Percentiles rank a stretch among this genome's conserved stretches.
Evolutionary conservation across 2,113 vertebrate species (phyloP).

Genomic region (Theropithecus gelada): DNA sequence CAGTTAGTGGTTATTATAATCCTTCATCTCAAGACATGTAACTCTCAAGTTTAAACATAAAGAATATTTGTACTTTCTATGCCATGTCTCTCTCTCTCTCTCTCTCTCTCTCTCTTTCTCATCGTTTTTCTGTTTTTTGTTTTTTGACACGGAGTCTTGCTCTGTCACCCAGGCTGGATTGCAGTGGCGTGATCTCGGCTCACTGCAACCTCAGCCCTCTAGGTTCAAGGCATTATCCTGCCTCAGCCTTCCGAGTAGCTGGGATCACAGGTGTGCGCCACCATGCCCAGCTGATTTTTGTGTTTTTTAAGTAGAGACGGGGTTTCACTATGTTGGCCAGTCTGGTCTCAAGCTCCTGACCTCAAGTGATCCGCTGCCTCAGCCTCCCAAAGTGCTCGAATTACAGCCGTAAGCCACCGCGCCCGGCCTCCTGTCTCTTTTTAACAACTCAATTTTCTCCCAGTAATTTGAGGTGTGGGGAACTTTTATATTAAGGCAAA

Average conservation of each 20-base stretch:
- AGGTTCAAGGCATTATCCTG: too few relatives aligned
- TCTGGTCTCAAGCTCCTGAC: not conserved
- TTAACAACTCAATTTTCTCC: not conserved
- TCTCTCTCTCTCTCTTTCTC: too few relatives aligned
- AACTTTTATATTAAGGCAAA: not conserved
- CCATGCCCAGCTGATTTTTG: too few relatives aligned
- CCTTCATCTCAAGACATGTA: not conserved
- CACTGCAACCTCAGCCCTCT: too few relatives aligned
- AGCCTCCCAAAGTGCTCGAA: not conserved
- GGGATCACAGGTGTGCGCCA: too few relatives aligned
- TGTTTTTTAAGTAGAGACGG: not conserved
- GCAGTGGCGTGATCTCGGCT: too few relatives aligned
- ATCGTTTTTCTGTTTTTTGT: too few relatives aligned
- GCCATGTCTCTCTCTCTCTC: too few relatives aligned
- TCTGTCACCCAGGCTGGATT: too few relatives aligned
- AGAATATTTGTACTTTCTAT: not conserved
- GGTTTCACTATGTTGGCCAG: not conserved
- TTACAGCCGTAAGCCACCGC: not conserved
- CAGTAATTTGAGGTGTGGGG: not conserved
- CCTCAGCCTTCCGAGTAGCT: too few relatives aligned
- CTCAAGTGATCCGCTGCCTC: not conserved
- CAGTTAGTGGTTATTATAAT: not conserved
- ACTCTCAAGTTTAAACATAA: not conserved
- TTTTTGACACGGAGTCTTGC: too few relatives aligned
- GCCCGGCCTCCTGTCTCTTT: not conserved